Base-by-base conservation (phyloP, 2,113 vertebrate genomes). In the Gymnorhina tibicen region DNA sequence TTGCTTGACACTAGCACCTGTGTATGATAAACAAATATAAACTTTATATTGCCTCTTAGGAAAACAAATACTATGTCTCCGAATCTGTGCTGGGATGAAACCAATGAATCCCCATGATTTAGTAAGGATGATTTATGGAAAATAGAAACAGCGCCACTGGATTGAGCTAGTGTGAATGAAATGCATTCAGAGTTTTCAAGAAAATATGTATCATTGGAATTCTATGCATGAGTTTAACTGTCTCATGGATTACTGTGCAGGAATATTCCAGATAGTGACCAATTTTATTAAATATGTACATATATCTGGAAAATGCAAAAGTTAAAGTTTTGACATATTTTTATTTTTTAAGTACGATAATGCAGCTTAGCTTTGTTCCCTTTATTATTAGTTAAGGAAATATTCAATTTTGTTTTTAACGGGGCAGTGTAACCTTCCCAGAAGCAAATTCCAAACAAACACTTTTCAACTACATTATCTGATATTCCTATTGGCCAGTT, bases 1-100 rank as follows among this genome's bases (percentile, higher is more conserved):
- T 75, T 70, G 2, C 23, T 79, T 49, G 14, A 74, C 17, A 74
- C 5, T 16, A 47, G 4, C 21, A 80, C 14, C 20, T 52, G 23
- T 16, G 23, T 59, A 22, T 17, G 14, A 78, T 23, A 73, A 53
- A 19, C 2, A 73, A 49, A 69, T 12, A 41, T 19, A n/a, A 88
- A 39, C 10, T 59, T 73, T 49, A 24, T 56, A 32, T 19, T 44
- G 12, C 3, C 2, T 69, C 26, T 46, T 55, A 49, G 59, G 37
- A 66, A 70, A 81, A 42, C 4, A 67, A 63, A 11, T 4, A 18
- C 0, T 7, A 3, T 3, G 1, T 55, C 11, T 49, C 27, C 3
- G 20, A 76, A 66, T 41, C 16, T 39, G 4, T 76, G 6, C 16
- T 56, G 16, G 8, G 17, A 62, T 33, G 37, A 89, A 79, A 58